Base-by-base conservation (phyloP, 2,888 invertebrate genomes). In the Pogonocherus hispidulus region DNA sequence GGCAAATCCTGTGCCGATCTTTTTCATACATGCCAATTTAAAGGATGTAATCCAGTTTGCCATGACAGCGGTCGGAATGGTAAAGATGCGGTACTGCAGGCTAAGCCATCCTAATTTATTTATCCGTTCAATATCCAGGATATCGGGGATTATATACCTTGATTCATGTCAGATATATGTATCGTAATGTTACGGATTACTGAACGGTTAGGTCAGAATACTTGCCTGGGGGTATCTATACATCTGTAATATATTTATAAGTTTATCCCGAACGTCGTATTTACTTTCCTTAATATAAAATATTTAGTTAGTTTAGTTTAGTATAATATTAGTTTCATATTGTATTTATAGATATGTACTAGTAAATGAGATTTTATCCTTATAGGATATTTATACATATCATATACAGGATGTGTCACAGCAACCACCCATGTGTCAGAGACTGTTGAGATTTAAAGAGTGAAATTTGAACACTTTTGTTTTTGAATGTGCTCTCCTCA, bases 111-210 rank as follows among this genome's bases (percentile, higher is more conserved):
- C 66, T 70, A 75, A 75, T 73, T 73, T 73, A 73, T 75, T 75
- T 73, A 73, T 73, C 72, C 63, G 49, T 59, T 70, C 66, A 72
- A 71, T 71, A 70, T 70, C 69, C 75, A 75, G 75, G 75, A 75
- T 75, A 75, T 72, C 60, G 49, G 65, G 71, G 72, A 73, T 75
- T 75, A 73, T 69, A 55, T 71, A 66, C 68, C 54, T 54, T 54
- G 69, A 72, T 72, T 69, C 67, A 63, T 66, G 69, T 72, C 74
- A 67, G 68, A 71, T 68, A 63, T 64, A 35, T 57, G 22, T 32
- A 37, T 49, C 9, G 62, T 60, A 27, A 72, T 65, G 65, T 72
- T 65, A 57, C 64, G 52, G 67, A 71, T 66, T 67, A 74, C 62
- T 18, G 32, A 27, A 35, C 20, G 60, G 51, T 20, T 52, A 16